Conservation (phyloP, 30 jellyfish, hydroid and myxozoan genomes). For the Catostylus mosaicus region DNA sequence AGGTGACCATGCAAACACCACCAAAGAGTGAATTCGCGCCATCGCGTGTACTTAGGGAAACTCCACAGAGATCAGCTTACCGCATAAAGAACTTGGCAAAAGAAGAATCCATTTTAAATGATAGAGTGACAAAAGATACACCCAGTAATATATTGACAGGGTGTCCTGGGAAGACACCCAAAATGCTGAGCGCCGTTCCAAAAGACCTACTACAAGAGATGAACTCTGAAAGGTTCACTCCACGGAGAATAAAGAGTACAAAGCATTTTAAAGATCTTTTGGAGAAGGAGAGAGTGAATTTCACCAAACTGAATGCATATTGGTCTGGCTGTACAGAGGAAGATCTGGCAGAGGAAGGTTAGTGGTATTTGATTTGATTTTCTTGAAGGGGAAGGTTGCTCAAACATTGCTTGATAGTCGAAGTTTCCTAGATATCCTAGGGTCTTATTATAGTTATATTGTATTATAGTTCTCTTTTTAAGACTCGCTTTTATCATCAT, state of each 20-base stretch:
- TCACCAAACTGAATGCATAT: slow-evolving; percentile 6
- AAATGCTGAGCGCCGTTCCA: neutral
- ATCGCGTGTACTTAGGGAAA: neutral
- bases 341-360: slow-evolving; percentile 74
- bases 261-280: slow-evolving; percentile 60
- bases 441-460: too few relatives aligned
- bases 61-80: slow-evolving; percentile 1
- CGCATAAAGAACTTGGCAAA: neutral
- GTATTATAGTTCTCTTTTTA: too few relatives aligned
- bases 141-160: neutral
- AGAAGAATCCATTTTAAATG: neutral
- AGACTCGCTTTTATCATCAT: too few relatives aligned
- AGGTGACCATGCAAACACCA: too few relatives aligned
- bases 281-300: slow-evolving; percentile 53
- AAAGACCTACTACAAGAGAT: slow-evolving; percentile 6
- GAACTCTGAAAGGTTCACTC: slow-evolving; percentile 29
- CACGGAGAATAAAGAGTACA: slow-evolving; percentile 54
- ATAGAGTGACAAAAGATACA: neutral
- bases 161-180: slow-evolving; percentile 52
- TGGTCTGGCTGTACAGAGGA: slow-evolving; percentile 65
- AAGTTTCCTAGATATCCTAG: too few relatives aligned
- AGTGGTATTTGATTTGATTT: slow-evolving; percentile 8
- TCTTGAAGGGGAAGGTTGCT: too few relatives aligned
- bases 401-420: too few relatives aligned
- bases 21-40: neutral